Conservation (phyloP, 2,888 invertebrate species). For the Hylaea fasciaria region DNA sequence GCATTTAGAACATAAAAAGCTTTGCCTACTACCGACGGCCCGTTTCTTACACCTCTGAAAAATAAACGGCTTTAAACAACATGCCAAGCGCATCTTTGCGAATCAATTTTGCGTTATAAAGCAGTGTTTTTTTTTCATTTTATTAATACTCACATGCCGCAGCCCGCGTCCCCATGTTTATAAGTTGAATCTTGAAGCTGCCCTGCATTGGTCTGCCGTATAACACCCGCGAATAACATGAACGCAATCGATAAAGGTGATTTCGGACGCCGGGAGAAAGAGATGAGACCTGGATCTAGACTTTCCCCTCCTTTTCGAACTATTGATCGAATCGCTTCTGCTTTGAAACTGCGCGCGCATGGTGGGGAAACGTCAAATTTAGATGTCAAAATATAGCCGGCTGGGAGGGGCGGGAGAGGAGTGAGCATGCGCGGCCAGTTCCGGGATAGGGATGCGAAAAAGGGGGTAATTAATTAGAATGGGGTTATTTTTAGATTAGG, state of each 20-base stretch:
- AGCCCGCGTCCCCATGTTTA: conserved; percentile 96
- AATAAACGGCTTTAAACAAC: conserved; percentile 77
- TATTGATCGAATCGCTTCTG: conserved; percentile 64
- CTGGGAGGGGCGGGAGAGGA: conserved; percentile 4
- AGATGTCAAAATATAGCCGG: conserved; percentile 32
- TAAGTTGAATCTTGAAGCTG: conserved; percentile 88
- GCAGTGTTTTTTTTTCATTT: conserved; percentile 15
- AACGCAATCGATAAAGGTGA: conserved; percentile 72
- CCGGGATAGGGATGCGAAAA: conserved; percentile 6
- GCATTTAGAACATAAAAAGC: conserved; percentile 81
- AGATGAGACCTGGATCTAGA: conserved; percentile 81
- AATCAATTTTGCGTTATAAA: conserved; percentile 38
- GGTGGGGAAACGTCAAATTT: conserved; percentile 44
- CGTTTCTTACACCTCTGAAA: conserved; percentile 75
- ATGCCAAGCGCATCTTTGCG: conserved; percentile 68
- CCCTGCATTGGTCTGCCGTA: conserved; percentile 85
- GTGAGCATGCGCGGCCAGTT: conserved; percentile 27
- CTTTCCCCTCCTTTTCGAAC: conserved; percentile 71
- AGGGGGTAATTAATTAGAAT: too few species aligned
- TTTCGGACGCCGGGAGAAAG: conserved; percentile 64
- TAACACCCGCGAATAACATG: conserved; percentile 59
- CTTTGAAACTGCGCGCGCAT: conserved; percentile 58
- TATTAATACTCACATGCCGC: conserved; percentile 94
- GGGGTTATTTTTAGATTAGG: too few species aligned
- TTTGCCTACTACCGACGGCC: conserved; percentile 71